Percentiles rank a stretch among this genome's conserved stretches.
phyloP scores from a whole-genome alignment of 1,140 invertebrate genomes.

The Drosophila saltans region DNA sequence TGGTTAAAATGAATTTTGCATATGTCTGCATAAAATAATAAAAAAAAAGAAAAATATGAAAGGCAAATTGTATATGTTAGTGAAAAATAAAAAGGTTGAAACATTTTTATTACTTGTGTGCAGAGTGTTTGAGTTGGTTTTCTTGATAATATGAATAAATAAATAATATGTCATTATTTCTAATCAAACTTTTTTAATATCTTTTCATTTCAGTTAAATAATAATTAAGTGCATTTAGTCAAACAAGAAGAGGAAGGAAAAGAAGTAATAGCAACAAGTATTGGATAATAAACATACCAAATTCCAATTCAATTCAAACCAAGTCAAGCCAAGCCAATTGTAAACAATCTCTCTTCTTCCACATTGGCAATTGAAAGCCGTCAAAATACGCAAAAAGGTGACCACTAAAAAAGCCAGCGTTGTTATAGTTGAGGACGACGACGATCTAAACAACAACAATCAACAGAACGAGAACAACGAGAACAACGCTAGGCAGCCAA shows the following conservation, averaged over 20 bases:
- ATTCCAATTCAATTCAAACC: background rate
- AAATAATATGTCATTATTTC: too few relatives aligned
- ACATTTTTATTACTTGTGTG: slow-evolving; percentile 5
- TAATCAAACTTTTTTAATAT: slow-evolving; percentile 7
- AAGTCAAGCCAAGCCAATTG: background rate
- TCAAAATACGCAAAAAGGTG: slow-evolving; percentile 77
- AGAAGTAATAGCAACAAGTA: background rate
- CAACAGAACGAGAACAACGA: slow-evolving; percentile 41
- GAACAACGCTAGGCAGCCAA: slow-evolving; percentile 50
- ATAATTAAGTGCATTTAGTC: slow-evolving; percentile 43
- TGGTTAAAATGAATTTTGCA: slow-evolving; percentile 5
- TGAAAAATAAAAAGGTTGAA: background rate
- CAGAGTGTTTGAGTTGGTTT: background rate
- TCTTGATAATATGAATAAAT: too few relatives aligned
- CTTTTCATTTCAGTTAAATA: slow-evolving; percentile 58
- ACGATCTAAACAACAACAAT: slow-evolving; percentile 58
- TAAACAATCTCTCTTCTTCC: slow-evolving; percentile 14
- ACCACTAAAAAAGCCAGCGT: slow-evolving; percentile 76
- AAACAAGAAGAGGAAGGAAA: slow-evolving; percentile 18
- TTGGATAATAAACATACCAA: background rate
- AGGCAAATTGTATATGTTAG: too few relatives aligned
- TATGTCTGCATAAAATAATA: background rate
- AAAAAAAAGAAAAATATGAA: slow-evolving; percentile 7
- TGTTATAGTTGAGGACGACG: slow-evolving; percentile 70
- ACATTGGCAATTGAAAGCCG: slow-evolving; percentile 59